Base-by-base conservation (phyloP, 2,888 invertebrate genomes). In the Hirtodrosophila confusa region DNA sequence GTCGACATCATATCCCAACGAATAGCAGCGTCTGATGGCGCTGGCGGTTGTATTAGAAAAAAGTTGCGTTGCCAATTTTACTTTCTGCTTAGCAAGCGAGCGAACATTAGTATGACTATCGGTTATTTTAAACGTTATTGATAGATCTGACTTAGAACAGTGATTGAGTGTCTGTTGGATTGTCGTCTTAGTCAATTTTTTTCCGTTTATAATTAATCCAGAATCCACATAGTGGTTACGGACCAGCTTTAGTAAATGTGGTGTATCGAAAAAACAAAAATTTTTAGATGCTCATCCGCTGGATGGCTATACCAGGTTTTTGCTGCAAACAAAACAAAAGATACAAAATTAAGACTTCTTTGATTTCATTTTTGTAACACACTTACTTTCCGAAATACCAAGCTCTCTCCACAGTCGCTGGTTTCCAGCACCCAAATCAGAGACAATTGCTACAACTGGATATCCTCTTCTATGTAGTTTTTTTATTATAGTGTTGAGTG, bases 301-400 rank as follows among this genome's bases (percentile, higher is more conserved):
- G 63, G 56, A 41, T 57, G 63, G 51, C 50, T 57, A 53, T 57
- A 57, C 48, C 51, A 48, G 10, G 48, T 64, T 33, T 48, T 57
- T 31, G 43, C 43, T 55, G 49, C 39, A 62, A 31, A 17, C 17
- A 17, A 17, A 17, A 17, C 2, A 17, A 17, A 17, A 17, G 17
- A 17, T 2, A n/a, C n/a, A 17, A 17, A 17, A 17, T 17, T 17
- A 17, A 17, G 1, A 17, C 17, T 17, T 49, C 12, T 40, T 50
- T 39, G 31, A 17, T 31, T 27, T 36, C 2, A 49, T 27, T 27
- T 23, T 35, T 35, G 33, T 23, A 17, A 17, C 2, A 23, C 27
- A 63, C 48, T 43, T 53, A 53, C 51, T 47, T n/a, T 51, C 56
- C 4, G 56, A 51, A 41, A 63, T 47, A n/a, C 56, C 57, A 27